Conservation (phyloP, 2,888 invertebrate genomes). For the Cantharis flavilabris region DNA sequence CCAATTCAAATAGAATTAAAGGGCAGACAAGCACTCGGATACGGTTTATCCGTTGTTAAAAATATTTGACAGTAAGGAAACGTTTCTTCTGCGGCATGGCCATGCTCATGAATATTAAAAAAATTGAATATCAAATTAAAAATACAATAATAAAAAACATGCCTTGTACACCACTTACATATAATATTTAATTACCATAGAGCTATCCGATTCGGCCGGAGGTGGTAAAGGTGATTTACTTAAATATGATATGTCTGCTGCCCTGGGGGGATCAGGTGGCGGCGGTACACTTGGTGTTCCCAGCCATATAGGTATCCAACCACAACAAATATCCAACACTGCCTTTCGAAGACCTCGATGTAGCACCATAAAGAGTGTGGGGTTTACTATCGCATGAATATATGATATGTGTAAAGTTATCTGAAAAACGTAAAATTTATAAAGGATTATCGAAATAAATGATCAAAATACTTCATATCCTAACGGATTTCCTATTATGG, state of each 20-base stretch:
- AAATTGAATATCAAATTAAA: neutral
- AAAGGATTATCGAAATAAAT: neutral
- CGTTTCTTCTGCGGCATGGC: neutral
- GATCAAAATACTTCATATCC: constrained; percentile 69
- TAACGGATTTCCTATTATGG: constrained; percentile 70
- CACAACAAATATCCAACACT: constrained; percentile 75
- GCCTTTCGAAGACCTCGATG: constrained; percentile 77
- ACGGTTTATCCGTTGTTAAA: neutral
- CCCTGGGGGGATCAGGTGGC: constrained; percentile 64
- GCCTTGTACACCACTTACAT: constrained; percentile 57
- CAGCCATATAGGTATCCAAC: constrained; percentile 57
- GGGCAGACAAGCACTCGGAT: neutral
- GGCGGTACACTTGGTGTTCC: constrained; percentile 58
- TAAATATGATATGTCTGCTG: constrained; percentile 62
- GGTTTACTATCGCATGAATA: constrained; percentile 85
- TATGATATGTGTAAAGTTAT: constrained; percentile 86
- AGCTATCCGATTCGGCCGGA: constrained; percentile 57
- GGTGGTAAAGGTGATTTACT: constrained; percentile 65
- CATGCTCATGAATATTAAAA: neutral
- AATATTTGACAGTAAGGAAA: neutral
- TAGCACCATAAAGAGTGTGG: constrained; percentile 76
- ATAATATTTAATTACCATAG: constrained; percentile 61
- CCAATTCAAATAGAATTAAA: neutral
- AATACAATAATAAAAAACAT: constrained; percentile 35
- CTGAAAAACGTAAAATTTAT: constrained; percentile 57